Base-by-base conservation (phyloP, 2,888 invertebrate species). In the Plusia festucae region DNA sequence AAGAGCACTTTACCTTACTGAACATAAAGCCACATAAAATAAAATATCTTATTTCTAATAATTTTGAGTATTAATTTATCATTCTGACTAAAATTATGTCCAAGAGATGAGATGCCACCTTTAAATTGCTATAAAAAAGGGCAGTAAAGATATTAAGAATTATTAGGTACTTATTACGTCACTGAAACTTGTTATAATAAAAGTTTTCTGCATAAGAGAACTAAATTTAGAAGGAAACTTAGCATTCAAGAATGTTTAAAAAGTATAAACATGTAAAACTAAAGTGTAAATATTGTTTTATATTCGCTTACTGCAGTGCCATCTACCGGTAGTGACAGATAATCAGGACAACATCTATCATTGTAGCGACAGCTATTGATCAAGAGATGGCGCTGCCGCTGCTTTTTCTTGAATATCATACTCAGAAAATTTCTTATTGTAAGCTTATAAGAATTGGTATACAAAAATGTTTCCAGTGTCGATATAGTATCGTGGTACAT, bases 381-480 rank as follows among this genome's bases (percentile, higher is more conserved):
- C 76, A 71, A 78, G 57, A 85, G 85, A 82, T 85, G 85, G 61
- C 81, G 18, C 73, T 78, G 1, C 46, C 4, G 15, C 1, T 4
- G 8, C 27, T 27, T 27, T 27, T 8, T n/a, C n/a, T n/a, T n/a
- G n/a, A n/a, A n/a, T n/a, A n/a, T 8, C 27, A 27, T 8, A 3
- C 0, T 0, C 27, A 4, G 5, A 4, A 27, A 27, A 27, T 4
- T 2, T 27, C 27, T 7, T 30, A 9, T 30, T 30, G 30, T 9
- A 9, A 30, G 18, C 46, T 49, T 49, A 20, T 49, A 11, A 18
- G n/a, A 34, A 40, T n/a, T 40, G 11, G 8, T 27, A n/a, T n/a
- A n/a, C 8, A 27, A 2, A 27, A 27, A 7, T 27, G 27, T 27
- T 27, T 27, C 8, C 27, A 27, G 8, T 27, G 27, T 27, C 8